These are phyloP conservation scores for Eremobia ochroleuca DNA, from an alignment of 2,888 invertebrate species.

Conservation along the genomic window DNA sequence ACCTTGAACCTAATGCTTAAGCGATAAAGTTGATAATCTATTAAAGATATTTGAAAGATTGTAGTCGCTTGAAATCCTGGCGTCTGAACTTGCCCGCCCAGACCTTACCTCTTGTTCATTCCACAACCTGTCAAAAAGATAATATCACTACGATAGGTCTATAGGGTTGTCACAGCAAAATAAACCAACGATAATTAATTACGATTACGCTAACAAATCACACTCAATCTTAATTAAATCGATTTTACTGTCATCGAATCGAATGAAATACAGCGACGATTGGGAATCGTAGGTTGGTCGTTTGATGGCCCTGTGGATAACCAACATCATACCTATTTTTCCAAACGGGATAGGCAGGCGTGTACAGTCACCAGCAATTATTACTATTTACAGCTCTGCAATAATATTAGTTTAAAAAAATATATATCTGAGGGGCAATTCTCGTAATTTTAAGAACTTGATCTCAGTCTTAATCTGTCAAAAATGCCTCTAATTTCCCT, in stretches of 20 bases:
- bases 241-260: slow-evolving; percentile 1
- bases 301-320: slow-evolving; percentile 9
- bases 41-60: too few species aligned
- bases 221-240: slow-evolving; percentile 50
- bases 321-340: background rate
- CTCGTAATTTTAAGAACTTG: background rate
- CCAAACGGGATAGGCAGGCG: background rate
- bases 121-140: slow-evolving; percentile 24
- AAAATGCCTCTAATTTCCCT: background rate
- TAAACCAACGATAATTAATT: slow-evolving; percentile 22
- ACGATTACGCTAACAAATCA: slow-evolving; percentile 24
- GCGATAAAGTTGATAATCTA: too few species aligned
- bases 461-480: background rate
- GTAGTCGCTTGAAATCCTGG: too few species aligned
- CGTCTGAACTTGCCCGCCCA: background rate
- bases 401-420: too few species aligned
- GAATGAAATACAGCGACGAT: slow-evolving; percentile 5
- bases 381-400: background rate
- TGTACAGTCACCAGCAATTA: background rate
- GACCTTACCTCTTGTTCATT: background rate
- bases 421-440: background rate
- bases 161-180: slow-evolving; percentile 25
- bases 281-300: background rate
- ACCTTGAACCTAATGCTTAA: too few species aligned
- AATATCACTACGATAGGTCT: slow-evolving; percentile 9